Conservation (phyloP, 2,797 vertebrate species). For the Euphonia xanthogaster region DNA sequence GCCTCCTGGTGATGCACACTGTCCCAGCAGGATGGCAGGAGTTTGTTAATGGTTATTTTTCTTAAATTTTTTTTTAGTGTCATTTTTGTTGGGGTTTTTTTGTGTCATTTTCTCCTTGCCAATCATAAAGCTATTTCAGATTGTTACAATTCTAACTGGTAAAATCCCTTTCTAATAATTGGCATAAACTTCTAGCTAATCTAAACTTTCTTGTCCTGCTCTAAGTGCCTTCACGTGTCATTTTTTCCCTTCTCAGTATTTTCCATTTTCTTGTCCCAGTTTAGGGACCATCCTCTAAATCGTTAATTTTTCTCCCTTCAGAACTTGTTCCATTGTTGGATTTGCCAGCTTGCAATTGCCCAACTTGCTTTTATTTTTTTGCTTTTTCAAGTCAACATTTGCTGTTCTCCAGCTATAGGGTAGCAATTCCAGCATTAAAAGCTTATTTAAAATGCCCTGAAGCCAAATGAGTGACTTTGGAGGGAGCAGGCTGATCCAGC, state of each 20-base stretch:
- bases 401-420: background rate
- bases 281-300: background rate
- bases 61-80: background rate
- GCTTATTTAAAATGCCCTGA: slow-evolving; percentile 13
- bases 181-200: background rate
- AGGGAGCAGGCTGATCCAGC: background rate
- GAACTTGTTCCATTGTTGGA: background rate
- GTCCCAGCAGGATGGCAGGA: background rate
- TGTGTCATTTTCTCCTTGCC: background rate
- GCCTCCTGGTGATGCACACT: accelerated
- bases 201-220: background rate
- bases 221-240: background rate
- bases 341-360: background rate
- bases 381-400: background rate
- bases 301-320: background rate
- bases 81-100: accelerated
- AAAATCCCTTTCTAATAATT: background rate
- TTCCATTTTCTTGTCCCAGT: background rate
- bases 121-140: background rate
- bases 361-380: background rate
- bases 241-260: background rate
- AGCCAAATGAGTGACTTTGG: slow-evolving; percentile 17
- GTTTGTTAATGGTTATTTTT: background rate
- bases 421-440: slow-evolving; percentile 15
- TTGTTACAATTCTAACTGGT: background rate